Evolutionary conservation across 2,888 invertebrate genomes (phyloP), one percentile per base, ranked within the genome.

Genomic region (Pemphredon lugubris): DNA sequence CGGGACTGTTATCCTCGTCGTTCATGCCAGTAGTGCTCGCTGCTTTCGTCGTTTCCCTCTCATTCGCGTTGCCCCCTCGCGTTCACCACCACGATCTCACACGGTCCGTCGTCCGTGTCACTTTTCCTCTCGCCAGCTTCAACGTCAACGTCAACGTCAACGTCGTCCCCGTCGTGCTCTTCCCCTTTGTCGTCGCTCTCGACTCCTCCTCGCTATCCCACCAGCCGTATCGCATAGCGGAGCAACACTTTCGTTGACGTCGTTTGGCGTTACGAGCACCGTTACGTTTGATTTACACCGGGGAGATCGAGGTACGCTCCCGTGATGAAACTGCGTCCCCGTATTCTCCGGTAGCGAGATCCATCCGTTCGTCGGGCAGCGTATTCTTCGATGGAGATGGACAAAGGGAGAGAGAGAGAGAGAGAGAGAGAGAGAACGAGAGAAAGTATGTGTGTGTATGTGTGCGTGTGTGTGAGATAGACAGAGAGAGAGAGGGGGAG

Each of bases 1-100:
- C 73, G 66, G 45, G 48, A 58, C 53, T 64, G 66, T 55, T 59
- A 23, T 69, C 66, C 66, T 65, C 63, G 45, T 66, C 72, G 76
- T 63, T 80, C 81, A 80, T 80, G 64, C 78, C 81, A 73, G 26
- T 60, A 13, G 39, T 55, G n/a, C n/a, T n/a, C n/a, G n/a, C n/a
- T 34, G 55, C 63, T 69, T 70, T 18, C 77, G 69, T 20, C 65
- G 73, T 68, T 69, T 78, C 23, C 34, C 71, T 53, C 53, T 70
- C 61, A 59, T 13, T 57, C 42, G 48, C 44, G 16, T 9, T 42
- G 18, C 13, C 50, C 20, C 11, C 39, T 11, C 23, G 48, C 26
- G 18, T 72, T 51, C 64, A 64, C 64, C 64, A 65, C 47, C 59
- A 64, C 64, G 55, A 53, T 73, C 57, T n/a, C 47, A 23, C 57